Conservation (phyloP, 1,140 invertebrate species). For the Riptortus pedestris region DNA sequence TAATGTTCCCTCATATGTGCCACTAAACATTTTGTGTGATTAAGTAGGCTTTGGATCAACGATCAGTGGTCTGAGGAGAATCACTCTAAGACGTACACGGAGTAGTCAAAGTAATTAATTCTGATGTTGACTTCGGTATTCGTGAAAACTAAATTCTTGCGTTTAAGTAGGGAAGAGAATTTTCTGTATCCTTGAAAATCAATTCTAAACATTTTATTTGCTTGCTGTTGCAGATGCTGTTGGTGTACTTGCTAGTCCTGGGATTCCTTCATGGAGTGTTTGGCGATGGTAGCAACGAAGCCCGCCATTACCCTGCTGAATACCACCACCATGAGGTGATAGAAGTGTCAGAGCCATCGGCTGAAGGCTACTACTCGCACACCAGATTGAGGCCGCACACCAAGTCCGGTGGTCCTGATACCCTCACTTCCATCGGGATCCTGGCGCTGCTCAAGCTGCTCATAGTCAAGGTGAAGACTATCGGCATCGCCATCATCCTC, state of each 20-base stretch:
- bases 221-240: background rate
- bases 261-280: background rate
- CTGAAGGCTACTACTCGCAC: background rate
- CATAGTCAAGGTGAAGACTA: slow-evolving; percentile 6
- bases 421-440: slow-evolving; percentile 19
- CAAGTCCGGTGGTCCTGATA: background rate
- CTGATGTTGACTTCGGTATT: no score
- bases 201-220: no score
- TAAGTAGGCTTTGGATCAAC: no score
- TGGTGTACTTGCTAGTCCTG: background rate
- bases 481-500: slow-evolving; percentile 10
- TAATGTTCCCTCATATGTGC: no score
- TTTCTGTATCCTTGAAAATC: no score
- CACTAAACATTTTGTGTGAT: no score
- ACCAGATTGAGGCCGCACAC: background rate
- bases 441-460: slow-evolving; percentile 16
- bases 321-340: slow-evolving; percentile 3
- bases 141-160: no score
- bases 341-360: slow-evolving; percentile 1
- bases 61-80: no score
- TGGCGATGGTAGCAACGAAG: background rate
- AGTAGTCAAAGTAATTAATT: no score
- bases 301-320: background rate
- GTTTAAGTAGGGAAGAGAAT: no score
- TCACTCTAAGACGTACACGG: no score